phyloP scores from a whole-genome alignment of 2,888 invertebrate genomes.

The Epinotia nisella region DNA sequence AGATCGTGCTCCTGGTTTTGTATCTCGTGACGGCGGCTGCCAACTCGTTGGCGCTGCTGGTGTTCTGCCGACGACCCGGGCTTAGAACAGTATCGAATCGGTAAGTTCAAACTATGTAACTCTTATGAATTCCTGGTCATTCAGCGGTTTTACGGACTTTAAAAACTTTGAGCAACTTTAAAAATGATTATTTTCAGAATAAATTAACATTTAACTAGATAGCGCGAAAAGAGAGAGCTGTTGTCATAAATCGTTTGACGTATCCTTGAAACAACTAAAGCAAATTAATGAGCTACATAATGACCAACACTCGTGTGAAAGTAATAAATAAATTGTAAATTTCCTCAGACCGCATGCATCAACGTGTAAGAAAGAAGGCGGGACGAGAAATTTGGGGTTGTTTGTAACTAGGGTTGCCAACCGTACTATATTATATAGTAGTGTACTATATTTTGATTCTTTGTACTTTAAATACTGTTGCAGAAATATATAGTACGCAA shows the following conservation, averaged over 20 bases:
- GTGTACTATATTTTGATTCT: too few species aligned
- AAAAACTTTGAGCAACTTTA: background rate
- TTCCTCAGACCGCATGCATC: conserved; percentile 44
- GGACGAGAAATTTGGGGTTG: conserved; percentile 51
- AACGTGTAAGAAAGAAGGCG: conserved; percentile 51
- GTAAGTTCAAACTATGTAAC: conserved; percentile 73
- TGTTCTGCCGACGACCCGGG: conserved; percentile 89
- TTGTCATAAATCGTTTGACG: conserved; percentile 40
- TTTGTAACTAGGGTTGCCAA: too few species aligned
- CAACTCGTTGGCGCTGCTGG: conserved; percentile 89
- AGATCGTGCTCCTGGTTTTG: conserved; percentile 80
- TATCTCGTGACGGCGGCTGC: conserved; percentile 88
- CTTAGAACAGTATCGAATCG: conserved; percentile 92
- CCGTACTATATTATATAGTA: too few species aligned
- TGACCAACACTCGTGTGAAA: conserved; percentile 41
- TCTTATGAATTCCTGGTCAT: conserved; percentile 25
- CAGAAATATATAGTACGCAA: too few species aligned
- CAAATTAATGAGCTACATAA: conserved; percentile 29
- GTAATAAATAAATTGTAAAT: conserved; percentile 45
- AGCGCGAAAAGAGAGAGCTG: conserved; percentile 33
- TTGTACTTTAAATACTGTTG: too few species aligned
- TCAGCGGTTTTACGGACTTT: conserved; percentile 13
- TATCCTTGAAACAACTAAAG: conserved; percentile 42
- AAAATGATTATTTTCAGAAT: conserved; percentile 7
- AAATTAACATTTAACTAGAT: conserved; percentile 17